Conservation (phyloP, 2,888 invertebrate genomes). For the Pammene fasciana region DNA sequence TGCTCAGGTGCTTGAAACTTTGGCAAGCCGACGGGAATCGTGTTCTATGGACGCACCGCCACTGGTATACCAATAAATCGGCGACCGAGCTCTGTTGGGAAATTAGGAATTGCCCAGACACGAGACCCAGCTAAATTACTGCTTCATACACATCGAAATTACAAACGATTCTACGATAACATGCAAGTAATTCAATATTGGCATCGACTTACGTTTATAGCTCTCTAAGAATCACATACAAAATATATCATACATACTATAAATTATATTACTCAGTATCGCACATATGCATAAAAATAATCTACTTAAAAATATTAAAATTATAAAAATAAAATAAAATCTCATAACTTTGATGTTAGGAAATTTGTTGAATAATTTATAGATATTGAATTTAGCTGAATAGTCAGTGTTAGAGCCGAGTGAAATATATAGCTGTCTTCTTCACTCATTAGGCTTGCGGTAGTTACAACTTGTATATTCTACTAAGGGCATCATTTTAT, state of each 20-base stretch:
- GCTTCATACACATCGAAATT: too few species aligned
- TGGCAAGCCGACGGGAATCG: too few species aligned
- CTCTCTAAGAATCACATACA: slow-evolving; percentile 12
- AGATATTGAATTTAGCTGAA: neutral
- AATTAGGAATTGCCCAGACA: too few species aligned
- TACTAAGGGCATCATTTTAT: slow-evolving; percentile 5
- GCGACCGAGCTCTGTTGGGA: too few species aligned
- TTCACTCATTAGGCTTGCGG: slow-evolving; percentile 3
- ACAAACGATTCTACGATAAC: too few species aligned
- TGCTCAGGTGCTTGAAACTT: too few species aligned
- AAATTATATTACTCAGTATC: slow-evolving; percentile 25
- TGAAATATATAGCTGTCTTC: slow-evolving; percentile 29
- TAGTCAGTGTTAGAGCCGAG: slow-evolving; percentile 4
- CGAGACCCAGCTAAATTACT: too few species aligned
- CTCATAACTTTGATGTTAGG: slow-evolving; percentile 18
- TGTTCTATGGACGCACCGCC: too few species aligned
- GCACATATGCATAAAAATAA: slow-evolving; percentile 24
- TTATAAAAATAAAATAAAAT: slow-evolving; percentile 39
- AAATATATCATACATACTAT: slow-evolving; percentile 4
- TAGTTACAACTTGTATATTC: neutral
- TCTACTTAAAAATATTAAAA: slow-evolving; percentile 38
- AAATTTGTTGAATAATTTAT: slow-evolving; percentile 8
- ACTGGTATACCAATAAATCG: too few species aligned
- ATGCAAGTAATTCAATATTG: too few species aligned
- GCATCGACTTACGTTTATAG: neutral